Base-by-base conservation (phyloP, 2,888 invertebrate species). In the Apoderus coryli region DNA sequence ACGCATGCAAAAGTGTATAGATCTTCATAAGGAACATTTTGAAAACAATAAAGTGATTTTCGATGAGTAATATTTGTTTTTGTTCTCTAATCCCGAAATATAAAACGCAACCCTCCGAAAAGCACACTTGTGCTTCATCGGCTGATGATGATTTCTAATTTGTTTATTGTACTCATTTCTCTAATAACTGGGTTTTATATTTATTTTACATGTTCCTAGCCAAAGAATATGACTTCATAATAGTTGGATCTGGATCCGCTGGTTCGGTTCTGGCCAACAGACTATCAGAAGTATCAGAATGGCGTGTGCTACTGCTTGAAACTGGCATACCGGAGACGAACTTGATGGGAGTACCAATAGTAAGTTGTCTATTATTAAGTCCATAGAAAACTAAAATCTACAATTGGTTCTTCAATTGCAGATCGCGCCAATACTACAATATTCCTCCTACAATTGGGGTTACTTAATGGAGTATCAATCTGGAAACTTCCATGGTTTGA, bases 191-290 rank as follows among this genome's bases (percentile, higher is more conserved):
- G n/a, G n/a, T n/a, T n/a, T n/a, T n/a, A n/a, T n/a, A n/a, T n/a
- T n/a, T n/a, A n/a, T n/a, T n/a, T n/a, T n/a, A n/a, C n/a, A n/a
- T n/a, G n/a, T 34, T 36, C 31, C 14, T 25, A 42, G 42, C 29
- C 9, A 28, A 33, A 16, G 41, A 44, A 29, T 64, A 53, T 40
- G 64, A 64, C 39, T 63, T 61, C 30, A 54, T 63, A 29, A 48
- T 64, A 14, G 56, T 64, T 4, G 64, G 63, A 1, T 58, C 60
- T 4, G 65, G 64, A 9, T 54, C 61, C 1, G 56, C 64, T 3
- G 66, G 67, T 2, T 57, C 64, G 4, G 60, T 64, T 4, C 47
- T 67, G 23, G 66, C 65, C 0, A 54, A 57, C 36, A 49, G 67
- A 26, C 48, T 67, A 6, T 63, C 63, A 25, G 66, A 66, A 40